These are phyloP conservation scores for Masticophis lateralis DNA, from an alignment of 2,797 vertebrate genomes.

Conservation along the genomic window DNA sequence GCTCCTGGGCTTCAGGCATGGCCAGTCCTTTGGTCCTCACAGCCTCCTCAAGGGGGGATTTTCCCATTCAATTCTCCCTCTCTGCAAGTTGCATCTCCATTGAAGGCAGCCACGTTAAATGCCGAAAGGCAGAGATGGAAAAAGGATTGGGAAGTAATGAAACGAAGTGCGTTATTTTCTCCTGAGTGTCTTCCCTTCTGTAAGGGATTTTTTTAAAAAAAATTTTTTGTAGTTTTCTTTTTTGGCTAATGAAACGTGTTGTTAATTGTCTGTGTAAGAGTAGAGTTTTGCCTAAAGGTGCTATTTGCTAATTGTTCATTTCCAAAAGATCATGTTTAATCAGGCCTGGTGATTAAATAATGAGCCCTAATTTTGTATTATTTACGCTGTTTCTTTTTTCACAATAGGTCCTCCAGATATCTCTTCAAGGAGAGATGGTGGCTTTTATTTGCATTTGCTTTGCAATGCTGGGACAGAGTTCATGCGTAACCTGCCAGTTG, in stretches of 20 bases:
- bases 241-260: background rate
- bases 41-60: background rate
- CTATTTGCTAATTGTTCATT: slow-evolving; percentile 32
- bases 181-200: background rate
- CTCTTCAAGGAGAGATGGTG: background rate
- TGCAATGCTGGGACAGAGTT: background rate
- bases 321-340: slow-evolving; percentile 32
- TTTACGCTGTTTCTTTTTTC: slow-evolving; percentile 1
- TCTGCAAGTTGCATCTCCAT: background rate
- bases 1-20: background rate
- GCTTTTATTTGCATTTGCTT: background rate
- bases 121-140: background rate
- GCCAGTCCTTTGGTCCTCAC: background rate
- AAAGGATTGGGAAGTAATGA: background rate
- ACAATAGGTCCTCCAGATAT: no score
- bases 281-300: slow-evolving; percentile 32
- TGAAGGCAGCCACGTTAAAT: background rate
- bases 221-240: background rate
- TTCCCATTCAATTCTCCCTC: background rate
- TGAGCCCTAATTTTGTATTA: slow-evolving; percentile 28
- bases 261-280: slow-evolving; percentile 20
- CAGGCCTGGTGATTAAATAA: slow-evolving; percentile 31
- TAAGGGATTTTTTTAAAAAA: background rate
- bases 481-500: background rate
- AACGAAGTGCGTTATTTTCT: background rate